Evolutionary conservation across 2,888 invertebrate species (phyloP).

Genomic region (Pterobdella sp.): DNA sequence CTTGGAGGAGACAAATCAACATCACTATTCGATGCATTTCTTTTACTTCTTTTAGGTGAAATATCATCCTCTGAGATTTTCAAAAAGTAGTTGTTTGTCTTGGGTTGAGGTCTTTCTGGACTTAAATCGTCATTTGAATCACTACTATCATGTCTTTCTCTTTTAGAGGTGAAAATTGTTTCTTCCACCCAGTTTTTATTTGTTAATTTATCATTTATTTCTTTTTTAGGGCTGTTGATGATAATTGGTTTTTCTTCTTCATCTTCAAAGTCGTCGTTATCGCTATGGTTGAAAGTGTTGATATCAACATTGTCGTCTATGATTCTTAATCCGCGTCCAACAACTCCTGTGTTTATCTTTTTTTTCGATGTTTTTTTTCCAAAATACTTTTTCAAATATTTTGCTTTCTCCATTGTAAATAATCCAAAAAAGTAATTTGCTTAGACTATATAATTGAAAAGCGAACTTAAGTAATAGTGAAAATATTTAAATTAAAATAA

Average conservation of each 20-base stretch:
- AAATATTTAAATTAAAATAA: too few species aligned
- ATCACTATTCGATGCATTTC: slow-evolving; percentile 39
- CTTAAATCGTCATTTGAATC: not conserved
- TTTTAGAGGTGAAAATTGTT: not conserved
- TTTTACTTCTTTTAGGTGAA: slow-evolving; percentile 36
- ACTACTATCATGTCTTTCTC: not conserved
- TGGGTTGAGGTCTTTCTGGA: not conserved
- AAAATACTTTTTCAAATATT: slow-evolving; percentile 24
- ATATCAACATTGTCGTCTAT: slow-evolving; percentile 24
- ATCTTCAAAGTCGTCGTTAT: not conserved
- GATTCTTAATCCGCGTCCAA: slow-evolving; percentile 6
- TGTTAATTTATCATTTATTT: slow-evolving; percentile 16
- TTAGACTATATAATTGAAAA: too few species aligned
- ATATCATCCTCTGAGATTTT: slow-evolving; percentile 4
- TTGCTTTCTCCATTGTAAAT: slow-evolving; percentile 21
- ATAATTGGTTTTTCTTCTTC: slow-evolving; percentile 20
- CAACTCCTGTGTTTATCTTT: slow-evolving; percentile 10
- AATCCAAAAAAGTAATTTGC: too few species aligned
- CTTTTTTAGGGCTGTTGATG: slow-evolving; percentile 2
- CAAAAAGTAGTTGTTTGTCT: not conserved
- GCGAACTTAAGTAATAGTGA: too few species aligned
- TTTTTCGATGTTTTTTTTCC: not conserved
- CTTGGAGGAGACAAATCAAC: slow-evolving; percentile 41
- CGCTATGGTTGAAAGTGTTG: not conserved
- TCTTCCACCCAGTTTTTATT: slow-evolving; percentile 19